Percentiles rank a stretch among this genome's conserved stretches.
Conservation (phyloP, 2,113 vertebrate genomes). For the Pangasianodon gigas region DNA sequence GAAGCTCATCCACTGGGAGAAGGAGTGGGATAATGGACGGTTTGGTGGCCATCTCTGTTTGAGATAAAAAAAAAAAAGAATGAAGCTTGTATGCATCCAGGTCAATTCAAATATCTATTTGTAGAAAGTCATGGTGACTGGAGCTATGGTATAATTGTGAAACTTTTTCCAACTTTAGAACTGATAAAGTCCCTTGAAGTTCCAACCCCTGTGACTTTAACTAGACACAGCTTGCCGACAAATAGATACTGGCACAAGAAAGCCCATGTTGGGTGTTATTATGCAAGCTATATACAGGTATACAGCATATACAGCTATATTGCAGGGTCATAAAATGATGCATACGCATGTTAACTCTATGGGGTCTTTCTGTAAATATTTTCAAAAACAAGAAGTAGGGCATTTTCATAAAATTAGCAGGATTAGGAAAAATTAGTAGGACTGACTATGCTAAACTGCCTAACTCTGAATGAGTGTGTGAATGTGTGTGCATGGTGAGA, state of each 20-base stretch:
- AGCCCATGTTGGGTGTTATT: background rate
- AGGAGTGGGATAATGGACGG: constrained; percentile 33
- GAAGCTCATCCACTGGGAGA: constrained; percentile 66
- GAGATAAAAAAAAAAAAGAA: background rate
- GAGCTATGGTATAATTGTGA: background rate
- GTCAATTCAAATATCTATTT: background rate
- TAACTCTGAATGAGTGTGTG: no score
- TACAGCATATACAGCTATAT: background rate
- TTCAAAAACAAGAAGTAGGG: no score
- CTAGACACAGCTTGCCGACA: no score
- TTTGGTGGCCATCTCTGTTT: constrained; percentile 21
- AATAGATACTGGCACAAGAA: no score
- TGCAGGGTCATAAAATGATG: background rate
- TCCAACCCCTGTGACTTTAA: no score
- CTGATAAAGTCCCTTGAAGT: no score
- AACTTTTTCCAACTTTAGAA: no score
- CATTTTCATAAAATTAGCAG: no score
- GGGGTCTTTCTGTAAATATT: no score
- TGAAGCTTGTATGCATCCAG: background rate
- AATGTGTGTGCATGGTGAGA: background rate
- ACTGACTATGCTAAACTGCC: no score
- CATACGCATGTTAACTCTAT: no score
- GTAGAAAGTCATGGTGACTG: background rate
- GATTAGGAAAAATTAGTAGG: no score
- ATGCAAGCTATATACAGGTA: background rate